Evolutionary conservation across 2,113 vertebrate genomes (phyloP).

Genomic region (Clinocottus analis): DNA sequence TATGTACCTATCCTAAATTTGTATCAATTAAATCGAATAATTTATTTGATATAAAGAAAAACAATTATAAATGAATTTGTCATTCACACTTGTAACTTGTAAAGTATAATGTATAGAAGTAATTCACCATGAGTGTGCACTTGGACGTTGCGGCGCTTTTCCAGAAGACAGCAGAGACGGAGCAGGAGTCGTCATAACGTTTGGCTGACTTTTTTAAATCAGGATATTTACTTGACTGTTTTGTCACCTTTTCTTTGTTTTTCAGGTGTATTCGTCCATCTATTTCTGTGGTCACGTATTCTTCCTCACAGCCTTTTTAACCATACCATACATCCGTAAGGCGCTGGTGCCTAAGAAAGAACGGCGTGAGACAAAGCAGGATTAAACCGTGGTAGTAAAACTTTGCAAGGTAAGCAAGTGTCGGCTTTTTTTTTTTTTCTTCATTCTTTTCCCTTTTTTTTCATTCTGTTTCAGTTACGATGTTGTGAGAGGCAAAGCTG

Average conservation of each 20-base stretch:
- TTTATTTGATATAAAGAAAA: too few relatives aligned
- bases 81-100: too few relatives aligned
- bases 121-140: too few relatives aligned
- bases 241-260: constrained; percentile 33
- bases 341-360: constrained; percentile 89
- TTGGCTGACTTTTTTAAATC: not conserved
- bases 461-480: not conserved
- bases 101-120: too few relatives aligned
- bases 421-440: too few relatives aligned
- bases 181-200: not conserved
- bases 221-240: not conserved
- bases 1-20: too few relatives aligned
- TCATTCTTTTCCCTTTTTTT: not conserved
- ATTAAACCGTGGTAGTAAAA: constrained; percentile 66
- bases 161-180: not conserved
- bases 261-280: constrained; percentile 92
- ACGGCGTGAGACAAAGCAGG: constrained; percentile 63
- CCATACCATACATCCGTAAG: constrained; percentile 89
- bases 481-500: not conserved
- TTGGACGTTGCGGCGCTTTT: too few relatives aligned
- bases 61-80: too few relatives aligned
- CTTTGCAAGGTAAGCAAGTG: constrained; percentile 55
- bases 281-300: constrained; percentile 93
- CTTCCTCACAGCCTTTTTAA: constrained; percentile 86
- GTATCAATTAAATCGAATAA: too few relatives aligned